Percentiles rank a stretch among this genome's conserved stretches.
Conservation (phyloP, 1,140 invertebrate species). For the Apis cerana region DNA sequence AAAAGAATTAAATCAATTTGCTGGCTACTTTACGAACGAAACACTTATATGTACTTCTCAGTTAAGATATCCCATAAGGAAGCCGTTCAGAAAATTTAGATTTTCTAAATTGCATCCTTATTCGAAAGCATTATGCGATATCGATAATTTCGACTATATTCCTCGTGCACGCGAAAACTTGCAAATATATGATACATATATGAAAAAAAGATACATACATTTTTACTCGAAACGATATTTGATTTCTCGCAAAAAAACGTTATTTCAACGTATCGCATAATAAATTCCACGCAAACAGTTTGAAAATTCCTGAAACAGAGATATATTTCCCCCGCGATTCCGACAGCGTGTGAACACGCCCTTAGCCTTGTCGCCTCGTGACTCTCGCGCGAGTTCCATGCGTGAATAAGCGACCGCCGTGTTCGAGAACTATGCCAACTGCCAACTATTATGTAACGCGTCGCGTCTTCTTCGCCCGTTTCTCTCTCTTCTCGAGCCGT, state of each 20-base stretch:
- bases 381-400: constrained; percentile 46
- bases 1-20: neutral
- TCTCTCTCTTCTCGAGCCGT: constrained; percentile 26
- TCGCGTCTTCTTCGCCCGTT: constrained; percentile 48
- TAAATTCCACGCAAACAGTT: neutral
- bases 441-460: constrained; percentile 68
- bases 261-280: too few species aligned
- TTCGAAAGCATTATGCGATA: neutral
- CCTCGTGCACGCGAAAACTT: too few species aligned
- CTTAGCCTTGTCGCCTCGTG: constrained; percentile 46
- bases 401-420: constrained; percentile 64
- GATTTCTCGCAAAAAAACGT: too few species aligned
- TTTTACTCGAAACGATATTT: too few species aligned
- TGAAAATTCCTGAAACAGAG: neutral
- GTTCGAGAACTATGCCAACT: constrained; percentile 68
- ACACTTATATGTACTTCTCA: too few species aligned
- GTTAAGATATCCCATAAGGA: neutral
- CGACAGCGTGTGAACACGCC: constrained; percentile 40
- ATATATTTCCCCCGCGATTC: neutral
- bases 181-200: too few species aligned
- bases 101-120: neutral
- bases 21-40: too few species aligned
- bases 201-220: too few species aligned
- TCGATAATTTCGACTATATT: neutral
- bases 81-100: neutral